Base-by-base conservation (phyloP, 2,113 vertebrate species). In the Callithrix jacchus region DNA sequence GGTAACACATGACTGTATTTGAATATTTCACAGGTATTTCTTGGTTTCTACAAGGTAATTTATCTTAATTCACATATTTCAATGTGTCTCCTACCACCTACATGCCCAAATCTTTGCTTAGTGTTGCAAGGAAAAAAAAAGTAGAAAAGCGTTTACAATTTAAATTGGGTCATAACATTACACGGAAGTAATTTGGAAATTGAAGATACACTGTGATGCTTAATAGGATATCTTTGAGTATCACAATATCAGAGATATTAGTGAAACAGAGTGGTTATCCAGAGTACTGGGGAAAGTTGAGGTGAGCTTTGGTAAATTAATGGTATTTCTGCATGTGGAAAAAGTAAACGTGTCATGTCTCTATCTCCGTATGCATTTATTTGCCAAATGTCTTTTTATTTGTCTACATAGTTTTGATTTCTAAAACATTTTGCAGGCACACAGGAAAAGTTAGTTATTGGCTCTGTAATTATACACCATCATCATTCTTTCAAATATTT, bases 401-500 rank as follows among this genome's bases (percentile, higher is more conserved):
- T 96, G 73, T 4, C 45, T 35, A 30, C 0, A 52, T 16, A 7
- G 40, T 35, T 66, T 17, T 70, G 5, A 21, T n/a, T 97, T 95
- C 21, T 45, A 77, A 97, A 42, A 6, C 13, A 21, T 8, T 93
- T 58, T 94, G 1, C n/a, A 88, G 30, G n/a, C 97, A 87, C 0
- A 0, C 13, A 37, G 45, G 18, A 92, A 76, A 68, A 47, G 49
- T 16, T 83, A 61, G 18, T 30, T 30, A 71, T 12, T 17, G 82
- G 89, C 80, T 97, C 93, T 92, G 30, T 76, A 80, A 90, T 93
- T 94, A 40, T 6, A 76, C 0, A 40, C 9, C 49, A 68, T 90
- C 71, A 95, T 64, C 77, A 45, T 95, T 79, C 45, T 81, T 82
- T 37, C n/a, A 95, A 82, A 88, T 91, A 97, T 95, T 97, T 98